Evolutionary conservation across 2,888 invertebrate genomes (phyloP).

Genomic region (Meta bourneti): DNA sequence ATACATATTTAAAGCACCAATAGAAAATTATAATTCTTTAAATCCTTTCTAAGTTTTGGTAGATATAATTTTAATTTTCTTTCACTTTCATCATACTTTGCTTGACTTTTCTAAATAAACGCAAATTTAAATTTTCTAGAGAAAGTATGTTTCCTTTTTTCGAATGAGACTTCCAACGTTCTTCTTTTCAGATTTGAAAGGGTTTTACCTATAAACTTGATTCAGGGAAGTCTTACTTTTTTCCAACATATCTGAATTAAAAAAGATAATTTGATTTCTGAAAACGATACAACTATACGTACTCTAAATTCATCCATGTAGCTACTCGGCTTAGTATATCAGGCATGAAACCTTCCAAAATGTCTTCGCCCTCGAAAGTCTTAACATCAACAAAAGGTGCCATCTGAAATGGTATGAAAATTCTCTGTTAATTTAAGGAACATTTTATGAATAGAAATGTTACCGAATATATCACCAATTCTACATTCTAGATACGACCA

Average conservation of each 20-base stretch:
- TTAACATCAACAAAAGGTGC: conserved; percentile 36
- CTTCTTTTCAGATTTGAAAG: background rate
- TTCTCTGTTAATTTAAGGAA: background rate
- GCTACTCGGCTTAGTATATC: conserved; percentile 34
- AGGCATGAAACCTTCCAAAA: conserved; percentile 45
- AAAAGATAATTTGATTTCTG: background rate
- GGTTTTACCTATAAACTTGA: background rate
- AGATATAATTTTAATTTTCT: no score
- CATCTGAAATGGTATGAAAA: conserved; percentile 1
- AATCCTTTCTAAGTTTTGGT: no score
- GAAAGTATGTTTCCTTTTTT: background rate
- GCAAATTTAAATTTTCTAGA: background rate
- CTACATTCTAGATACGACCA: background rate
- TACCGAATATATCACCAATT: background rate
- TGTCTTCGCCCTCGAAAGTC: background rate
- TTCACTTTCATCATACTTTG: no score
- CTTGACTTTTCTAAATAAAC: no score
- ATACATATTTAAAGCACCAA: no score
- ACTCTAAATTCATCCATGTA: conserved; percentile 56
- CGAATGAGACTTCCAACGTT: background rate
- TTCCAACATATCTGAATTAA: background rate
- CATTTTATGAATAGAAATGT: background rate
- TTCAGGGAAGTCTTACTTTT: background rate
- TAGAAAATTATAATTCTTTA: no score
- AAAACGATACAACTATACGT: background rate